Evolutionary conservation across 2,888 invertebrate genomes (phyloP).

Genomic region (Parelbella ahira): DNA sequence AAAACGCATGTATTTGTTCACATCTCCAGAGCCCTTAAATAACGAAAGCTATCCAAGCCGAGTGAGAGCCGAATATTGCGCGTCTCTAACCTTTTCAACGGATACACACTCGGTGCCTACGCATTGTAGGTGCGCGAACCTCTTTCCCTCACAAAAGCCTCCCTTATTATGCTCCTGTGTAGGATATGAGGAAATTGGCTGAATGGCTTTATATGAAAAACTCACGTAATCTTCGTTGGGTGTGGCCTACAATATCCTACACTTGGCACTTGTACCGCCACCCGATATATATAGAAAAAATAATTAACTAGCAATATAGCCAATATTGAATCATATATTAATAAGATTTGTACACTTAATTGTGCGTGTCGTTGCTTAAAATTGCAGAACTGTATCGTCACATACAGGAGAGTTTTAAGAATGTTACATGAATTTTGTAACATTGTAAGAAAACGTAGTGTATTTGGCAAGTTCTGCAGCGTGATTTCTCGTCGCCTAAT

Average conservation of each 20-base stretch:
- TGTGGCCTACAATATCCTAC: conserved; percentile 67
- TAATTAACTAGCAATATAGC: conserved; percentile 32
- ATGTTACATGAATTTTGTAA: too few species aligned
- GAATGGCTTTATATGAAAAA: conserved; percentile 78
- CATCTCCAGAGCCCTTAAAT: conserved; percentile 52
- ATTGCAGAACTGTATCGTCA: too few species aligned
- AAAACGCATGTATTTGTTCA: conserved; percentile 48
- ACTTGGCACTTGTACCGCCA: conserved; percentile 54
- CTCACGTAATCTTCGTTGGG: conserved; percentile 71
- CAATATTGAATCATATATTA: conserved; percentile 4
- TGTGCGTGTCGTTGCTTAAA: too few species aligned
- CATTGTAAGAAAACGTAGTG: too few species aligned
- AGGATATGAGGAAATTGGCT: conserved; percentile 78
- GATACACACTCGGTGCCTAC: conserved; percentile 56
- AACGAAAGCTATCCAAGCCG: conserved; percentile 55
- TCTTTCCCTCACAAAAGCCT: conserved; percentile 74
- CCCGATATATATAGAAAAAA: conserved; percentile 36
- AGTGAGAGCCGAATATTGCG: conserved; percentile 57
- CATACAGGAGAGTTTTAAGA: background rate
- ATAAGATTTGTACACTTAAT: too few species aligned
- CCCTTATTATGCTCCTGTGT: conserved; percentile 75
- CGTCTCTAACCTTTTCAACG: conserved; percentile 50
- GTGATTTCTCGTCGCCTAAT: conserved; percentile 44
- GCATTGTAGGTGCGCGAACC: conserved; percentile 72
- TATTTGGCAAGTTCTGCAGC: conserved; percentile 47